These are phyloP conservation scores for Stomatorhinus ivindoensis DNA, from an alignment of 2,113 vertebrate species.

Conservation along the genomic window DNA sequence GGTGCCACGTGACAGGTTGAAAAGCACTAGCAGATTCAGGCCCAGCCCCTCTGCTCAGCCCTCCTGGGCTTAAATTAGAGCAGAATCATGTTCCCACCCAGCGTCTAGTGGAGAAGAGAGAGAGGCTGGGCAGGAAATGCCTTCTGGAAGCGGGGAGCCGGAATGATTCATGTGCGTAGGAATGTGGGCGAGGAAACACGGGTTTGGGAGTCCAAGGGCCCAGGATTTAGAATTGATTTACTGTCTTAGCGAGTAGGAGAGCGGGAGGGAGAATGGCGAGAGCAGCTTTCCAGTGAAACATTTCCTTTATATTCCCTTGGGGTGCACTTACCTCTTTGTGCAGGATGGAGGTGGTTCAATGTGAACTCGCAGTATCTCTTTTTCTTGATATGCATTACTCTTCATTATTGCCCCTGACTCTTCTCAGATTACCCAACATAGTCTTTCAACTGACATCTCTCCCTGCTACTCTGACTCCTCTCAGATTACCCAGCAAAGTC, in stretches of 20 bases:
- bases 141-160: slow-evolving; percentile 91
- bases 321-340: slow-evolving; percentile 82
- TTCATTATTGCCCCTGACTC: slow-evolving; percentile 13
- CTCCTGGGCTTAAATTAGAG: slow-evolving; percentile 71
- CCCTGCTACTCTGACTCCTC: slow-evolving; percentile 21
- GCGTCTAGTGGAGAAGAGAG: slow-evolving; percentile 66
- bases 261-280: slow-evolving; percentile 80
- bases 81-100: slow-evolving; percentile 72
- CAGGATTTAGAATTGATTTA: slow-evolving; percentile 92
- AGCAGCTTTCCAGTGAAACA: slow-evolving; percentile 84
- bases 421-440: slow-evolving; percentile 48
- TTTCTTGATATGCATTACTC: slow-evolving; percentile 15
- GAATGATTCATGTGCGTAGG: slow-evolving; percentile 89
- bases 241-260: slow-evolving; percentile 90
- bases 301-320: slow-evolving; percentile 82
- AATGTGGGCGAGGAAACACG: slow-evolving; percentile 62
- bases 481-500: slow-evolving; percentile 46
- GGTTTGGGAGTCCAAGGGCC: slow-evolving; percentile 72
- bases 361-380: slow-evolving; percentile 33
- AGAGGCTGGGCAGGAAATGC: slow-evolving; percentile 86
- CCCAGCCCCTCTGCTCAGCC: slow-evolving; percentile 42
- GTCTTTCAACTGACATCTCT: neutral
- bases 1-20: neutral
- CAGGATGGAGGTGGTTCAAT: slow-evolving; percentile 74
- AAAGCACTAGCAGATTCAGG: slow-evolving; percentile 1